These are phyloP conservation scores for Chrysemys picta DNA, from an alignment of 2,113 vertebrate species.

Conservation along the genomic window DNA sequence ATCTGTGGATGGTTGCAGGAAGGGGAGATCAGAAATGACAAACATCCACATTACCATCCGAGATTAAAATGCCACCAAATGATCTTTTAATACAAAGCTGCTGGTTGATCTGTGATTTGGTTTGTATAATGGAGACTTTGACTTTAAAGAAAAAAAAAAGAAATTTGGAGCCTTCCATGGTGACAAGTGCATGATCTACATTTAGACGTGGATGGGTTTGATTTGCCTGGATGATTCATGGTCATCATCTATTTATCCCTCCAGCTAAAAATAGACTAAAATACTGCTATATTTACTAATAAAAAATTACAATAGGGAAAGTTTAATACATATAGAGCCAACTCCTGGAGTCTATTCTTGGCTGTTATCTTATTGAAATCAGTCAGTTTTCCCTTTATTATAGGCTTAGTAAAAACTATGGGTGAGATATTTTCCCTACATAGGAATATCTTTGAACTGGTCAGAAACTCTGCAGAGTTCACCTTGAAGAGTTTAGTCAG, in stretches of 20 bases:
- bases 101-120: conserved; percentile 16
- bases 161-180: background rate
- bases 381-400: conserved; percentile 26
- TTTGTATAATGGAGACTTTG: background rate
- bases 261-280: background rate
- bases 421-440: conserved; percentile 52
- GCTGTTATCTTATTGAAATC: conserved; percentile 45
- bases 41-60: conserved; percentile 71
- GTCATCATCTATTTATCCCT: background rate
- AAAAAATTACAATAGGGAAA: background rate
- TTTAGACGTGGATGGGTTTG: background rate
- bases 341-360: conserved; percentile 1
- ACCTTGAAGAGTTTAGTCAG: background rate
- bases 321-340: background rate
- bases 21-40: conserved; percentile 73
- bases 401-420: conserved; percentile 44
- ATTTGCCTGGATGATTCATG: conserved; percentile 9
- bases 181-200: background rate
- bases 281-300: background rate
- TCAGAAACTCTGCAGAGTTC: conserved; percentile 43
- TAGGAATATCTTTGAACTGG: conserved; percentile 32
- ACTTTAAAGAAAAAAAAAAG: background rate
- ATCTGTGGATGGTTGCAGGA: conserved; percentile 66
- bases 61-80: conserved; percentile 73
- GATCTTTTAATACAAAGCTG: conserved; percentile 42